Percentiles rank a stretch among this genome's conserved stretches.
These are phyloP conservation scores for Thomomys bottae DNA, from an alignment of 2,113 vertebrate species.

Conservation along the genomic window DNA sequence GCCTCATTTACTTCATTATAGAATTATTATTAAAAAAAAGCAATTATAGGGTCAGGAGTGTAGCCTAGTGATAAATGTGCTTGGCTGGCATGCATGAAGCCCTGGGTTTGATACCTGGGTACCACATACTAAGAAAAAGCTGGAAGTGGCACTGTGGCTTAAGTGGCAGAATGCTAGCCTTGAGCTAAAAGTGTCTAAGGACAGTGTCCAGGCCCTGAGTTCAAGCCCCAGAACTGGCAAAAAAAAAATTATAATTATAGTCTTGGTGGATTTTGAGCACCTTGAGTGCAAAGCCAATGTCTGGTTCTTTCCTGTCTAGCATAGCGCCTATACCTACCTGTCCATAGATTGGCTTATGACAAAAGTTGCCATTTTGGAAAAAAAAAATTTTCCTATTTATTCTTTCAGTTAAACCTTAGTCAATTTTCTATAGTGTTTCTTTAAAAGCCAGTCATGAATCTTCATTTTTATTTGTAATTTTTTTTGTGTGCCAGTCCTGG, in stretches of 20 bases:
- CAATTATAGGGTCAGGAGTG: too few species aligned
- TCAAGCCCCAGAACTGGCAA: too few species aligned
- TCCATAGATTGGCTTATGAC: neutral
- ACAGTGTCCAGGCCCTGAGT: too few species aligned
- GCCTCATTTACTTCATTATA: neutral
- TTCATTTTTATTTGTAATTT: constrained; percentile 37
- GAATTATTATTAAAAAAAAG: neutral
- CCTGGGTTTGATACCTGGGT: too few species aligned
- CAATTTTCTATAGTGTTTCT: constrained; percentile 32
- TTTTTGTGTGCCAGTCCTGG: too few species aligned
- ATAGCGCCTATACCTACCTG: neutral
- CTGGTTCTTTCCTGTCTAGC: neutral
- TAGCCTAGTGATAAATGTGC: too few species aligned
- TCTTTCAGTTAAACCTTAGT: neutral
- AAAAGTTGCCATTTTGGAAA: neutral
- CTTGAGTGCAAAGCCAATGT: neutral
- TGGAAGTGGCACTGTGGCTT: too few species aligned
- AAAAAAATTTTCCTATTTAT: neutral
- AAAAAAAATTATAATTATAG: neutral
- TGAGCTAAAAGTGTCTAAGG: too few species aligned
- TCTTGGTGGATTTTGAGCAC: constrained; percentile 27
- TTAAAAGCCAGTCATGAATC: constrained; percentile 21
- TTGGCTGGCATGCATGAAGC: too few species aligned
- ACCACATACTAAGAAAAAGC: too few species aligned
- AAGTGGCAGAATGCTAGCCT: too few species aligned